Evolutionary conservation across 2,888 invertebrate species (phyloP), one percentile per base, ranked within the genome.

Genomic region (Adineta ricciae): DNA sequence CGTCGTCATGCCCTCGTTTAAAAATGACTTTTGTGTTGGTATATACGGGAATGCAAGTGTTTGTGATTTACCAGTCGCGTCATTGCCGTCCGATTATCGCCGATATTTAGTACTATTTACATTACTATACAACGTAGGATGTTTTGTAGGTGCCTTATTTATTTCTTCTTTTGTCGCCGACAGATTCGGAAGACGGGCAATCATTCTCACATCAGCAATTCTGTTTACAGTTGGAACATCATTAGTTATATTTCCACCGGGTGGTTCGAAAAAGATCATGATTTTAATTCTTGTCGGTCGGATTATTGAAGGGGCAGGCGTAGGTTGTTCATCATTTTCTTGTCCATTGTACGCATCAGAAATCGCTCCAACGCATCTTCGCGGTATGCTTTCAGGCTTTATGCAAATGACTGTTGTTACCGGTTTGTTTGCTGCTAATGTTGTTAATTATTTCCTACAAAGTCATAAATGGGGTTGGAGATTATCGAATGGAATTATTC

Each of bases 401-500:
- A 56, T 56, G 56, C 56, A 56, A 56, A 56, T 56, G 56, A 56
- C 56, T 56, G 56, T 56, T 21, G 56, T 56, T n/a, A 56, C 56
- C 24, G 56, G 56, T 11, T 56, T 56, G 24, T 56, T 56, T 56
- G 56, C n/a, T 56, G 56, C 56, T n/a, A 56, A 56, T 56, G 56
- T 56, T 21, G 56, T 56, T n/a, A 56, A 56, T 56, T 56, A 56
- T 56, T 56, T 56, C 21, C 24, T 56, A 56, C 21, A 56, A 56
- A n/a, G 24, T 56, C 56, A 56, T 56, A 56, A 56, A 56, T 56
- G 56, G 56, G 56, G 56, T n/a, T 56, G 56, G 56, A 21, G 56
- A n/a, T 56, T 56, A n/a, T 56, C 56, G n/a, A 56, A 56, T 56
- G 56, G 56, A 56, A 56, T 56, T 56, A 56, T 56, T 56, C n/a